Base-by-base conservation (phyloP, 2,888 invertebrate species). In the Neria commutata region DNA sequence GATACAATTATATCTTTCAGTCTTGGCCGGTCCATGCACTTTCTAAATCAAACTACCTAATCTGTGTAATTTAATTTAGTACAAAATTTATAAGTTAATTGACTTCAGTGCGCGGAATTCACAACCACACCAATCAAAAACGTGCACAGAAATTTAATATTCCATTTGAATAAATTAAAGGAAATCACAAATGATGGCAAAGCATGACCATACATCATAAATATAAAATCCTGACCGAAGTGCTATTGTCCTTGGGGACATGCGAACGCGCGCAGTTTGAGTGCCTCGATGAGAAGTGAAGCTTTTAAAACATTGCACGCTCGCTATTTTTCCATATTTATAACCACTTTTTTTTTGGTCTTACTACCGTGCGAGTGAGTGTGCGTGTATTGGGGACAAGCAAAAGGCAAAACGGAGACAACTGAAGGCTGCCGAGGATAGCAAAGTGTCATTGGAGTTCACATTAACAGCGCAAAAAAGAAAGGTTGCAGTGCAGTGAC, bases 321-420 rank as follows among this genome's bases (percentile, higher is more conserved):
- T n/a, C n/a, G n/a, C n/a, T n/a, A n/a, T n/a, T 55, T 55, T 54
- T 55, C 37, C 54, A 48, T 55, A 47, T 55, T 48, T 37, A 55
- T 45, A 48, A 34, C 47, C 6, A 14, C n/a, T n/a, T 25, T 37
- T 48, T 21, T 37, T 46, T n/a, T 47, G 14, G 26, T 21, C 14
- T 47, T 47, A 21, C 46, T 54, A n/a, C n/a, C n/a, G 37, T 37
- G 6, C 11, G 6, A 4, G n/a, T 37, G 4, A n/a, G 6, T 37
- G 37, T 37, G 6, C 11, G 6, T n/a, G n/a, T 37, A 14, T 37
- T 14, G 6, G 14, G 11, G 4, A 37, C 8, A 14, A 37, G 11
- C 16, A n/a, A 14, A 37, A 14, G 8, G 11, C 11, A 14, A 14
- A n/a, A 4, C 16, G n/a, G 37, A 37, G 11, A 37, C 37, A 37